These are phyloP conservation scores for Nothoprocta pentlandii DNA, from an alignment of 2,113 vertebrate species.

Conservation along the genomic window DNA sequence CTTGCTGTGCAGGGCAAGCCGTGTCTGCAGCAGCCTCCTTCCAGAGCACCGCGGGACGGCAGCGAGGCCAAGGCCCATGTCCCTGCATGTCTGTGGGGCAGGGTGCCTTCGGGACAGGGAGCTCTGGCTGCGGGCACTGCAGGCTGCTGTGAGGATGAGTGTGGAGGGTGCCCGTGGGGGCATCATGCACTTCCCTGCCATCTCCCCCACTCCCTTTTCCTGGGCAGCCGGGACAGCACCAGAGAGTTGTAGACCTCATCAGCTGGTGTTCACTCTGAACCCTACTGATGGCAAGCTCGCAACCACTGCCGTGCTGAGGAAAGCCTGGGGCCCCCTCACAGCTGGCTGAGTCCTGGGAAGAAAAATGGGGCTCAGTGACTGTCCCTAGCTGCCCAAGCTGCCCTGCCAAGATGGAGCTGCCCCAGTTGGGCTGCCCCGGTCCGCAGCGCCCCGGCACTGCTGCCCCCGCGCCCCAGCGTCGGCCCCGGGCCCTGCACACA, in stretches of 20 bases:
- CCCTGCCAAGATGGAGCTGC: background rate
- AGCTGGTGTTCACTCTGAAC: background rate
- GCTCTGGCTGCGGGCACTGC: fast-evolving
- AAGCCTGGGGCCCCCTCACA: background rate
- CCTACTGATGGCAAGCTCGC: background rate
- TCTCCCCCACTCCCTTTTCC: background rate
- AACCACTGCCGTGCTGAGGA: background rate
- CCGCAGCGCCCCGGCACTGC: fast-evolving
- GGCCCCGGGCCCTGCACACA: background rate
- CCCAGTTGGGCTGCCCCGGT: background rate
- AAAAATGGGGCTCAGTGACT: fast-evolving
- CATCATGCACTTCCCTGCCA: fast-evolving
- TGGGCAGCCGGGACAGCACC: background rate
- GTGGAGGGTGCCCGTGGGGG: background rate
- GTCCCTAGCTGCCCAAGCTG: background rate
- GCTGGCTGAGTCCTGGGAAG: background rate
- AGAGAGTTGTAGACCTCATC: background rate
- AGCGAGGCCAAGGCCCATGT: background rate
- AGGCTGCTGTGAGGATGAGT: background rate
- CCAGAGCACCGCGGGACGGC: background rate
- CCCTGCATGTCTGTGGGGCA: background rate
- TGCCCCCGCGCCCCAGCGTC: fast-evolving
- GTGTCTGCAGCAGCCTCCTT: background rate
- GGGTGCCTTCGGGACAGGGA: fast-evolving
- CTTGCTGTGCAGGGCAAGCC: background rate